Base-by-base conservation (phyloP, 1,140 invertebrate genomes). In the Thaumatotibia leucotreta region DNA sequence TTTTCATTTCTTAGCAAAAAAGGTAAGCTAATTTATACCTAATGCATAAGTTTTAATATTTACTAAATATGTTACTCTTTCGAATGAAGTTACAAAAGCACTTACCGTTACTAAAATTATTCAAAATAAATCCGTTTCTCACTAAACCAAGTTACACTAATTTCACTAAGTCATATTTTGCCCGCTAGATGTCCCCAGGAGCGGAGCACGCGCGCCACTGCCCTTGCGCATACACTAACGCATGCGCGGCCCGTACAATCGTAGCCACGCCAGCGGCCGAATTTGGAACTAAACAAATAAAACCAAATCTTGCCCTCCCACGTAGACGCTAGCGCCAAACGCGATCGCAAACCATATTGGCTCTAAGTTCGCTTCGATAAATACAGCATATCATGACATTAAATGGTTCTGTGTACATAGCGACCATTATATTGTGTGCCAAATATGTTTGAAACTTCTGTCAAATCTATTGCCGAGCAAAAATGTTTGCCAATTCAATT, bases 191-290 rank as follows among this genome's bases (percentile, higher is more conserved):
- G 52, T 24, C 52, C 23, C 14, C 24, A 58, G 52, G n/a, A 27
- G 52, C 27, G 52, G n/a, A 58, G 52, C 52, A 24, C 52, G 52
- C 52, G 52, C 52, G 52, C 52, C 52, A 58, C 52, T 58, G 52
- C 52, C 52, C 11, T 20, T 0, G 3, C 23, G 8, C 24, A 14
- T 14, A 6, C 23, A 1, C n/a, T 58, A 14, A 24, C 52, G 52
- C 52, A 29, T 58, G 52, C 52, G 52, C n/a, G 2, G 0, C 0
- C 5, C 8, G 9, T 27, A 10, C 52, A 11, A 58, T 29, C 52
- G 1, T 58, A 27, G 11, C 24, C 24, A 1, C 8, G n/a, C 23
- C 8, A 4, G 52, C 52, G 52, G 52, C 11, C n/a, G 8, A 27
- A 58, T 27, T 58, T 11, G n/a, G 27, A 58, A 58, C 52, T 58